phyloP scores from a whole-genome alignment of 2,888 invertebrate genomes.

The Watsonalla cultraria region DNA sequence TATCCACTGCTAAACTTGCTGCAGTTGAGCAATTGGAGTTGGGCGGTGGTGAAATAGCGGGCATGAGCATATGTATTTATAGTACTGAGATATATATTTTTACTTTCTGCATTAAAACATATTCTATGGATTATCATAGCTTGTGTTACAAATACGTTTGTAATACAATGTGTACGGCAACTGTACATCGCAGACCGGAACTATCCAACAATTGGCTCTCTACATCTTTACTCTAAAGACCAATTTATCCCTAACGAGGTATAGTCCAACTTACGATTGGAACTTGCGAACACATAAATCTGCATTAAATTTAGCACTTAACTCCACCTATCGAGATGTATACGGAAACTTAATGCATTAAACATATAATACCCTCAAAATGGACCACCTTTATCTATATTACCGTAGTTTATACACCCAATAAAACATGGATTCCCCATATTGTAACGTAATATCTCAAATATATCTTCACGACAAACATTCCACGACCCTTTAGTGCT shows the following conservation, averaged over 20 bases:
- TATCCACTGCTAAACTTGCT: no score
- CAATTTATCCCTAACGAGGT: not conserved
- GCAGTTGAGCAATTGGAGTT: no score
- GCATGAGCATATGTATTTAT: no score
- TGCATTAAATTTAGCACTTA: not conserved
- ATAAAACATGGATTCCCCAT: slow-evolving; percentile 1
- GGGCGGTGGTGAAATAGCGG: no score
- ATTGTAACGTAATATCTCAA: not conserved
- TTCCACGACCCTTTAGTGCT: slow-evolving; percentile 1
- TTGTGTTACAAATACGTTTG: no score
- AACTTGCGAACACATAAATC: not conserved
- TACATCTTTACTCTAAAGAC: no score
- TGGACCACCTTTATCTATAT: not conserved
- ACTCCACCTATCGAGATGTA: not conserved
- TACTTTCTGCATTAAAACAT: no score
- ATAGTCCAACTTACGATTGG: not conserved
- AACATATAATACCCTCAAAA: not conserved
- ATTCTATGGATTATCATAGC: no score
- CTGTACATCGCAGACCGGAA: no score
- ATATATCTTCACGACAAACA: slow-evolving; percentile 2
- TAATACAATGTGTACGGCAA: no score
- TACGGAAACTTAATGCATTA: not conserved
- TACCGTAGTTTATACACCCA: not conserved
- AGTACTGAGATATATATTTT: no score
- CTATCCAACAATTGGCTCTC: no score